Conservation (phyloP, 2,797 vertebrate genomes). For the Cossypha dichroa region DNA sequence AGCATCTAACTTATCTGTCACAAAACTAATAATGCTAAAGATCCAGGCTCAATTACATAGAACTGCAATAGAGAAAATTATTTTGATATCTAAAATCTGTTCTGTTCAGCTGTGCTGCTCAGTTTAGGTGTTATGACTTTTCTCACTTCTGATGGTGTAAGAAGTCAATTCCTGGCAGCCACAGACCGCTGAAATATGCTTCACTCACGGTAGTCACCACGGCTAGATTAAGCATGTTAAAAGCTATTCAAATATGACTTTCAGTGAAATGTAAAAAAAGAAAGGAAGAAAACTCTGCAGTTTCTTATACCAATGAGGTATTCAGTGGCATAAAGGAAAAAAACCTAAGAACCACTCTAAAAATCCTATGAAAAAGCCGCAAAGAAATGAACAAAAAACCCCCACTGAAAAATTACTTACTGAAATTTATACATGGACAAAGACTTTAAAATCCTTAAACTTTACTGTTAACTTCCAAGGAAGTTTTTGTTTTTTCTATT, state of each 20-base stretch:
- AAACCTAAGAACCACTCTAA: accelerated
- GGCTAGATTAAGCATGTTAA: background rate
- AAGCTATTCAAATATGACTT: background rate
- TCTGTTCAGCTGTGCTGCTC: background rate
- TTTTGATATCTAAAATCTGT: slow-evolving; percentile 26
- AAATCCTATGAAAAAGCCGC: accelerated
- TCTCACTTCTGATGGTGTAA: background rate
- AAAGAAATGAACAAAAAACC: background rate
- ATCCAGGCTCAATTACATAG: background rate
- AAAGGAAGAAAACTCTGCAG: background rate
- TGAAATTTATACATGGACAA: background rate
- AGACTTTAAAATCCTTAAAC: background rate
- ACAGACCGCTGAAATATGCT: background rate
- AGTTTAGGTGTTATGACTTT: background rate
- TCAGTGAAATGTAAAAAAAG: background rate
- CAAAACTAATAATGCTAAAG: background rate
- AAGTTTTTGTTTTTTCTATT: background rate
- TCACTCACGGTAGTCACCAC: background rate
- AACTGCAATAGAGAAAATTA: background rate
- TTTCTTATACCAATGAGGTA: background rate
- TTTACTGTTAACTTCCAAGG: background rate
- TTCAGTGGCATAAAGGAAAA: background rate
- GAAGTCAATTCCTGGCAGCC: background rate
- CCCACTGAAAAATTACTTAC: background rate
- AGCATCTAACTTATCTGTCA: background rate